Conservation (phyloP, 2,797 vertebrate genomes). For the Chrysolophus pictus region DNA sequence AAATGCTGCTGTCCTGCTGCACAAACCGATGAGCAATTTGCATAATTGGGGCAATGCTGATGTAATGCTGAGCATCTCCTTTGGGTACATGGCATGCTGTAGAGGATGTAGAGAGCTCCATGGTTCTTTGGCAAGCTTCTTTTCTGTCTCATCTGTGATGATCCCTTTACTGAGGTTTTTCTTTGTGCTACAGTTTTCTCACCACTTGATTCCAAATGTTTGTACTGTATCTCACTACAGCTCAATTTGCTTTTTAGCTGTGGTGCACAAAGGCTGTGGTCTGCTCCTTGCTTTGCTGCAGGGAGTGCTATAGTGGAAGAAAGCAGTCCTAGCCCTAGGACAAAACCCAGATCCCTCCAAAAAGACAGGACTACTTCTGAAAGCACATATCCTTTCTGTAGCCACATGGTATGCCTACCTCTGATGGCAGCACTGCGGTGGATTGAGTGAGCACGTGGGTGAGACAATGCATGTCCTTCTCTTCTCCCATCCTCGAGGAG, state of each 20-base stretch:
- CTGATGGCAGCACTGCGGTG: neutral
- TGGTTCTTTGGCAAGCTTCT: neutral
- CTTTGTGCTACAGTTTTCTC: neutral
- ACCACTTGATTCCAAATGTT: neutral
- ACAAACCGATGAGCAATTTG: neutral
- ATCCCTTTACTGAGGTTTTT: neutral
- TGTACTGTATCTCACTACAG: neutral
- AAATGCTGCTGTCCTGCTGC: neutral
- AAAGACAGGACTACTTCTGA: neutral
- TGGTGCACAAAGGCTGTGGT: neutral
- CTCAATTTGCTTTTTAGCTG: neutral
- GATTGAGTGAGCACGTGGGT: neutral
- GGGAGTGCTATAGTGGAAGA: neutral
- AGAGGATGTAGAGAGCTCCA: neutral
- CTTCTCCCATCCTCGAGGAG: neutral
- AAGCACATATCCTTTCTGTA: neutral
- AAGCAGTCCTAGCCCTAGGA: rapidly evolving
- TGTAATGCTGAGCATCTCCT: neutral
- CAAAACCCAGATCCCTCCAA: rapidly evolving
- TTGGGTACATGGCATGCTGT: neutral
- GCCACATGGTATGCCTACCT: rapidly evolving
- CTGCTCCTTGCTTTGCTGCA: neutral
- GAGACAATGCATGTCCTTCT: rapidly evolving
- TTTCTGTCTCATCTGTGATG: neutral
- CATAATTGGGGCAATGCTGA: slow-evolving; percentile 20